Evolutionary conservation across 2,797 vertebrate genomes (phyloP).

Genomic region (Numenius phaeopus): DNA sequence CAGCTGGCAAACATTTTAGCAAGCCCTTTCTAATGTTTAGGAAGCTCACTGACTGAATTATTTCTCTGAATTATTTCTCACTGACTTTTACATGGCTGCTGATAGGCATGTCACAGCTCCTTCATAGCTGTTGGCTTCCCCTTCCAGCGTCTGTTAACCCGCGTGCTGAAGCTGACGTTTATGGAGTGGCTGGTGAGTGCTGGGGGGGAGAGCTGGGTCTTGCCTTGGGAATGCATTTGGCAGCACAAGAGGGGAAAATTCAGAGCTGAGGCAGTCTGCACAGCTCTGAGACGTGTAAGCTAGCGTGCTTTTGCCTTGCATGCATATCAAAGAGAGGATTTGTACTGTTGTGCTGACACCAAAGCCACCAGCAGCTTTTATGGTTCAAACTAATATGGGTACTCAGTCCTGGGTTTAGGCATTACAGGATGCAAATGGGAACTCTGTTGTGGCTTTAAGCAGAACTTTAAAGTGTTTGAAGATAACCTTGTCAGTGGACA

Average conservation of each 20-base stretch:
- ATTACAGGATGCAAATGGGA: not conserved
- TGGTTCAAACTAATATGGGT: not conserved
- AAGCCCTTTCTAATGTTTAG: not conserved
- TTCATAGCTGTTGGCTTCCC: not conserved
- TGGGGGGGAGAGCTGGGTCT: not conserved
- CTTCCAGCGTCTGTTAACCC: not conserved
- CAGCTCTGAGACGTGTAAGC: not conserved
- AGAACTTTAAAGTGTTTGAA: not conserved
- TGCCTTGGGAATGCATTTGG: not conserved
- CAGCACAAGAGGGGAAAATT: not conserved
- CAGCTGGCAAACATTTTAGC: not conserved
- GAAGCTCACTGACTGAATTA: not conserved
- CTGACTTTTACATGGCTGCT: not conserved
- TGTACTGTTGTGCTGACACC: not conserved
- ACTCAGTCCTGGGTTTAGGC: not conserved
- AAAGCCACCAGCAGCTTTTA: not conserved
- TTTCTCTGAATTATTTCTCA: not conserved
- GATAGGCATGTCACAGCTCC: not conserved
- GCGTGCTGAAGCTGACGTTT: accelerated
- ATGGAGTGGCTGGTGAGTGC: not conserved
- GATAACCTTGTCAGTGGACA: not conserved
- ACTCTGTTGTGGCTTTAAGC: not conserved
- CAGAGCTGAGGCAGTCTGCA: not conserved
- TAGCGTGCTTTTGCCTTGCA: not conserved
- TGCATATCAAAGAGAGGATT: not conserved